Conservation (phyloP, 2,113 vertebrate species). For the Rostratula benghalensis region DNA sequence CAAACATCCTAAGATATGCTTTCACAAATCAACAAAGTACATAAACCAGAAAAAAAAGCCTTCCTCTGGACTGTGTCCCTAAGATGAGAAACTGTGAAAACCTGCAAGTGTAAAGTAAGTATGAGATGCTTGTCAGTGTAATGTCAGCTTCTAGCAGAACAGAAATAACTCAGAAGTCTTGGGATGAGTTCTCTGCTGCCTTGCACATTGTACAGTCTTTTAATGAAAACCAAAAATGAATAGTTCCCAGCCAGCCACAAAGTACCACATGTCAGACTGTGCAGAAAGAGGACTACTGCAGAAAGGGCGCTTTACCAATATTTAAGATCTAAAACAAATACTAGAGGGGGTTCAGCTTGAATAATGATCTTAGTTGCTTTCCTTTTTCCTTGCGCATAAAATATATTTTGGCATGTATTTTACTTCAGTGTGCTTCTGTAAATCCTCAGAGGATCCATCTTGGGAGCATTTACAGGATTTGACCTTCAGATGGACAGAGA, state of each 20-base stretch:
- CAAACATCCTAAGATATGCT: background rate
- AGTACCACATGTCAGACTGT: accelerated
- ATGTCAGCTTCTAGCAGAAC: background rate
- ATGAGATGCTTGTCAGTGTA: background rate
- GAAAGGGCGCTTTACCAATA: background rate
- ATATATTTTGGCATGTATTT: background rate
- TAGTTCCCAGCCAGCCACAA: background rate
- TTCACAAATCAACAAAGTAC: background rate
- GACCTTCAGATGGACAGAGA: background rate
- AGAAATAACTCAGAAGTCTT: background rate
- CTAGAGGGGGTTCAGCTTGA: background rate
- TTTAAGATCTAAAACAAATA: background rate
- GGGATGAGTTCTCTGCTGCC: background rate
- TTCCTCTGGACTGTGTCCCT: background rate
- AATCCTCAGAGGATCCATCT: background rate
- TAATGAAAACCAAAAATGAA: background rate
- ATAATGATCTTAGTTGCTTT: background rate
- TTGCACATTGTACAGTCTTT: background rate
- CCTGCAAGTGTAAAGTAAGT: background rate
- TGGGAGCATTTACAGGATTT: background rate
- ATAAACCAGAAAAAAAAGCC: background rate
- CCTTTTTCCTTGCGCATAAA: background rate
- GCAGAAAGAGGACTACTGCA: background rate
- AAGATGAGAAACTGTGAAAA: background rate
- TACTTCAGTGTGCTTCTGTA: background rate